A percentile compares a stretch with the other conserved stretches of the same genome.
Evolutionary conservation across 2,888 invertebrate genomes (phyloP).

Genomic region (Azorinus chamasolen): DNA sequence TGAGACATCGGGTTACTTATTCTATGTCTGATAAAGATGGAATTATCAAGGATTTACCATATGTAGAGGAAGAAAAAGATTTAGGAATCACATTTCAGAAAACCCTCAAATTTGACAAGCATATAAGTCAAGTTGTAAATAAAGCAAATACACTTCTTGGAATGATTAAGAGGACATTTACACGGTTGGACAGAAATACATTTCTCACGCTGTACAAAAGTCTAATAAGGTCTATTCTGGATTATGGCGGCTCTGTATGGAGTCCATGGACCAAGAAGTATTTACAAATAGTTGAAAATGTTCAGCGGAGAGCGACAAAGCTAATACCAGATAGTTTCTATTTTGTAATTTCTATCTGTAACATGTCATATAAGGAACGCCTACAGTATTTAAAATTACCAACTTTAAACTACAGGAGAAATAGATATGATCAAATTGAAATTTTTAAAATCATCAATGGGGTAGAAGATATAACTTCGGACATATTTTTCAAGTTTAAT

Average conservation of each 20-base stretch:
- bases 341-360: no score
- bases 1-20: constrained; percentile 1
- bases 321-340: background rate
- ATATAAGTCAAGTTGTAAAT: background rate
- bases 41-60: background rate
- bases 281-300: background rate
- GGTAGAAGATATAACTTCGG: background rate
- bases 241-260: constrained; percentile 1
- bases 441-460: background rate
- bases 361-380: background rate
- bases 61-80: background rate
- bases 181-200: background rate
- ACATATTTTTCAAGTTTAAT: constrained; percentile 1
- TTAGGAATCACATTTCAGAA: constrained; percentile 4
- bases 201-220: constrained; percentile 4
- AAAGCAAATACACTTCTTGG: constrained; percentile 7
- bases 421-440: background rate
- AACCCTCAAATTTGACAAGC: background rate
- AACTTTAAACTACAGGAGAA: constrained; percentile 5
- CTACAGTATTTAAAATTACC: background rate
- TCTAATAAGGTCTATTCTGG: constrained; percentile 2
- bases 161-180: constrained; percentile 3
- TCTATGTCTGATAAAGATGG: constrained; percentile 5
- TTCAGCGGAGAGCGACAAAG: constrained; percentile 1
- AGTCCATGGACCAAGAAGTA: background rate